Conservation (phyloP, 2,888 invertebrate genomes). For the Therioaphis trifolii region DNA sequence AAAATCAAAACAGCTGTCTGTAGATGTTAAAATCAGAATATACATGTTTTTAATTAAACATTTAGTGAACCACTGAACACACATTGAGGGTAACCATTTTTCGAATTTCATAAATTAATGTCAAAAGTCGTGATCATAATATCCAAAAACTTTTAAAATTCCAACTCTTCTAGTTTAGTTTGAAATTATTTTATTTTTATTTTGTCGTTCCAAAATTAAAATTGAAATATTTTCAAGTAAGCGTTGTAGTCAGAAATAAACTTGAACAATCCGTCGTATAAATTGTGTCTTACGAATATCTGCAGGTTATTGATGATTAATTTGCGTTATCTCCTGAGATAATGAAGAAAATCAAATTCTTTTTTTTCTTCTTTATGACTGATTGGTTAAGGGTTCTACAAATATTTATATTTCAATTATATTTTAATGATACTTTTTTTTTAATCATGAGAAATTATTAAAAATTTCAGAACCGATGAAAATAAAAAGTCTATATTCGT, state of each 20-base stretch:
- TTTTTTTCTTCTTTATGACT: too few relatives aligned
- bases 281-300: too few relatives aligned
- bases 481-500: too few relatives aligned
- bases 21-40: constrained; percentile 3
- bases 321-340: too few relatives aligned
- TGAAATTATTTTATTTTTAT: neutral
- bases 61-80: neutral
- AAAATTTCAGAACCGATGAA: too few relatives aligned
- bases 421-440: too few relatives aligned
- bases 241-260: neutral
- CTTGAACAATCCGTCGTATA: too few relatives aligned
- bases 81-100: neutral
- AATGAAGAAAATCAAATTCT: too few relatives aligned
- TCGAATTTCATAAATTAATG: neutral
- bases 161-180: neutral
- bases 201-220: neutral
- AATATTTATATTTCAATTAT: too few relatives aligned
- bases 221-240: neutral
- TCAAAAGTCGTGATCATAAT: neutral
- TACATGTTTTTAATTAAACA: neutral
- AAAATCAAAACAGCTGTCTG: neutral
- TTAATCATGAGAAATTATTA: too few relatives aligned
- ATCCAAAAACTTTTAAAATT: neutral
- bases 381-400: too few relatives aligned
- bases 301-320: too few relatives aligned